phyloP scores from a whole-genome alignment of 2,113 vertebrate genomes.

The Callospermophilus lateralis region DNA sequence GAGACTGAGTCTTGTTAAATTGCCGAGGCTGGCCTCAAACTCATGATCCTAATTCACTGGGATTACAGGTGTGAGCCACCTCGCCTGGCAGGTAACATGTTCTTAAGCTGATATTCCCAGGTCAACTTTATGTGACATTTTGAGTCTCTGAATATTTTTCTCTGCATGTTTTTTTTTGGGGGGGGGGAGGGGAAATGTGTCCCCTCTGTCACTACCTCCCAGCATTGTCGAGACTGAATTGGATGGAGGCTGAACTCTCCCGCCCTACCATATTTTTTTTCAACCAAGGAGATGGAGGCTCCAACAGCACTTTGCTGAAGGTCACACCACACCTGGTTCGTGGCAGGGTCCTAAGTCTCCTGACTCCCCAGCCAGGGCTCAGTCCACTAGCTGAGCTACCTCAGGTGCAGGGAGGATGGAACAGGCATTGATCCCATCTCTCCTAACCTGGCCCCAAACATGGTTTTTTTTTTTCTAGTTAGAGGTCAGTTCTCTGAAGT shows the following conservation, averaged over 20 bases:
- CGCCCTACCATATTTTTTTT: not conserved
- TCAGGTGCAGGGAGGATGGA: not conserved
- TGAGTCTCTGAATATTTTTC: not conserved
- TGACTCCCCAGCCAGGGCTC: not conserved
- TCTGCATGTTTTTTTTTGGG: not conserved
- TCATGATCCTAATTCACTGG: not conserved
- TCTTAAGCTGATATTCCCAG: not conserved
- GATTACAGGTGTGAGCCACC: not conserved
- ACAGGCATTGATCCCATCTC: not conserved
- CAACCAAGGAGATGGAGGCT: not conserved
- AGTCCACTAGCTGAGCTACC: not conserved
- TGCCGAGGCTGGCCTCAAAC: not conserved
- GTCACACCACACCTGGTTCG: not conserved
- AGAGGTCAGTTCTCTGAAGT: not conserved
- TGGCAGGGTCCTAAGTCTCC: not conserved
- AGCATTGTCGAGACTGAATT: constrained; percentile 4
- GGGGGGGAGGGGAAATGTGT: not conserved
- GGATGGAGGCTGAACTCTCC: not conserved
- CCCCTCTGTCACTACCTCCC: not conserved
- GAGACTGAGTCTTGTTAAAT: not conserved
- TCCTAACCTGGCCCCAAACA: not conserved
- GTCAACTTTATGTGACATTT: not conserved
- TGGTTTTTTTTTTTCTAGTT: not conserved
- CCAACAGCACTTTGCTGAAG: not conserved
- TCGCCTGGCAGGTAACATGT: not conserved